Evolutionary conservation across 2,888 invertebrate species (phyloP).

Genomic region (Meiosimyza decipiens): DNA sequence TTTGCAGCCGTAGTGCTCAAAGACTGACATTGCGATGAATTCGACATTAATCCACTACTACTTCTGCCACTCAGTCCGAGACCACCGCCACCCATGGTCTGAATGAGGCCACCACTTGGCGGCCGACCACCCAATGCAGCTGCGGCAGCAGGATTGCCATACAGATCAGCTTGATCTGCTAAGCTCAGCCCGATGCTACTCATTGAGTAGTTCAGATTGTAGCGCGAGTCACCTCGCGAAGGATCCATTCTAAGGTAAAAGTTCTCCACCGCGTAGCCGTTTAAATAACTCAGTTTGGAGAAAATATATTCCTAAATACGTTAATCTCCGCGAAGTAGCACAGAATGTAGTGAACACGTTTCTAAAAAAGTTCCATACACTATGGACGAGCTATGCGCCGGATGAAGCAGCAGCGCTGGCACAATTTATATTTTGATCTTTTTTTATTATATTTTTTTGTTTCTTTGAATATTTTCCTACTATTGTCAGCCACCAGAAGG

Average conservation of each 20-base stretch:
- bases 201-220: constrained; percentile 86
- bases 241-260: constrained; percentile 78
- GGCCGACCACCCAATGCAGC: constrained; percentile 68
- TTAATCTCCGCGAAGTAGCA: constrained; percentile 17
- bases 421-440: constrained; percentile 44
- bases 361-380: constrained; percentile 25
- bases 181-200: constrained; percentile 81
- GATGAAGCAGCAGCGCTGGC: constrained; percentile 37
- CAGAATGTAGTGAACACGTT: constrained; percentile 26
- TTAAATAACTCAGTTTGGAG: constrained; percentile 43
- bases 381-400: constrained; percentile 27
- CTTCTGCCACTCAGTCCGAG: constrained; percentile 59
- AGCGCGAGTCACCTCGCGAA: constrained; percentile 91
- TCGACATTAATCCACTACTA: constrained; percentile 71
- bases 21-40: constrained; percentile 69
- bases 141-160: constrained; percentile 70
- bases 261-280: constrained; percentile 64
- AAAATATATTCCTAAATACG: constrained; percentile 18
- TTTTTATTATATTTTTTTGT: constrained; percentile 42
- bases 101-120: constrained; percentile 71
- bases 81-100: constrained; percentile 63
- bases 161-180: constrained; percentile 84
- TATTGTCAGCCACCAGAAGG: constrained; percentile 21
- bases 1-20: constrained; percentile 52
- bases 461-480: constrained; percentile 10